These are phyloP conservation scores for Hapalemur alaotrensis DNA, from an alignment of 2,797 vertebrate species.

Conservation along the genomic window DNA sequence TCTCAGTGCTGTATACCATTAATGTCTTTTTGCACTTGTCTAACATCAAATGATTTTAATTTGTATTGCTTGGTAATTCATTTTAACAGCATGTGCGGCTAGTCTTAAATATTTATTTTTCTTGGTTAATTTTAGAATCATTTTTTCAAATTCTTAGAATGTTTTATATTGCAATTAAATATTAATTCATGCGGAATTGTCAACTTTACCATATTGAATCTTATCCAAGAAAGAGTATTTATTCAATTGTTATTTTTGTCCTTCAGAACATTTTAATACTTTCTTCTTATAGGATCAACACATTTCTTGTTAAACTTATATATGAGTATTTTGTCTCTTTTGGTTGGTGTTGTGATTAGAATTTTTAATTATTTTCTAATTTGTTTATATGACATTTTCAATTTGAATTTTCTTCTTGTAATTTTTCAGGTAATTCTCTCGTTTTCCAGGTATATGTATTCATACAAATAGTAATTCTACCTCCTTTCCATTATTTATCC, in stretches of 20 bases:
- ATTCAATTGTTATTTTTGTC: not conserved
- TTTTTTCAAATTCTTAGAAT: constrained; percentile 6
- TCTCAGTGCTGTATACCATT: not conserved
- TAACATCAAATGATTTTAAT: not conserved
- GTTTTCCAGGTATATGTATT: not conserved
- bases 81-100: not conserved
- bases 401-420: not conserved
- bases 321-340: not conserved
- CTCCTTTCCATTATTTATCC: not conserved
- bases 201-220: not conserved
- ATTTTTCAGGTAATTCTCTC: not conserved
- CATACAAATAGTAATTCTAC: not conserved
- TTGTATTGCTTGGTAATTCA: not conserved
- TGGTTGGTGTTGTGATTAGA: not conserved
- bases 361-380: not conserved
- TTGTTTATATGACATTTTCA: not conserved
- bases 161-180: not conserved
- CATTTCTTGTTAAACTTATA: not conserved
- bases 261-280: not conserved
- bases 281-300: not conserved
- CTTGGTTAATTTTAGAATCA: not conserved
- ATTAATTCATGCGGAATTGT: not conserved
- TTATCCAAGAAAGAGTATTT: not conserved
- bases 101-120: not conserved
- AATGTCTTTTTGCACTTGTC: not conserved